These are phyloP conservation scores for Macaria liturata DNA, from an alignment of 2,888 invertebrate genomes.

Conservation along the genomic window DNA sequence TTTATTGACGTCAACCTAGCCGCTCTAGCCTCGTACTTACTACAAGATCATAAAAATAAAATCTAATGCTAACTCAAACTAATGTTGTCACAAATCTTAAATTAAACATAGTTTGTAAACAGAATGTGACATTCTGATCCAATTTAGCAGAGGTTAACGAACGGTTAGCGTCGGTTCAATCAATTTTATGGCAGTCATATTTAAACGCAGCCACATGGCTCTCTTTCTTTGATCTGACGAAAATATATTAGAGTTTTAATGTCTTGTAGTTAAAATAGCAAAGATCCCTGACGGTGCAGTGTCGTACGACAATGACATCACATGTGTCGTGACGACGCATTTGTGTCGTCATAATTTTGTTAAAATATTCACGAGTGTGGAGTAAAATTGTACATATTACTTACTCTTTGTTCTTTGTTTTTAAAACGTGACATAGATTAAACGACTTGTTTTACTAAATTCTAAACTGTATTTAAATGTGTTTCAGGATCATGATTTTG, in stretches of 20 bases:
- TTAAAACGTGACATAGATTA: too few species aligned
- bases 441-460: too few species aligned
- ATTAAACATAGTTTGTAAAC: constrained; percentile 19
- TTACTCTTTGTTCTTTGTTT: too few species aligned
- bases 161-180: constrained; percentile 11
- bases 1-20: constrained; percentile 20
- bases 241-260: constrained; percentile 11
- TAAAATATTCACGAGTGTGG: constrained; percentile 5
- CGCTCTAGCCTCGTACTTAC: neutral
- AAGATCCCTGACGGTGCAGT: constrained; percentile 5
- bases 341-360: neutral
- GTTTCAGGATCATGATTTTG: too few species aligned
- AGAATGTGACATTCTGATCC: constrained; percentile 17
- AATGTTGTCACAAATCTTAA: constrained; percentile 12
- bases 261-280: constrained; percentile 3
- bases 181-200: constrained; percentile 22
- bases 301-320: constrained; percentile 8
- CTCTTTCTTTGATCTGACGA: constrained; percentile 12
- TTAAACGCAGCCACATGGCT: constrained; percentile 12
- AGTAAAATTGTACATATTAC: too few species aligned
- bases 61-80: constrained; percentile 17
- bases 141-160: constrained; percentile 20
- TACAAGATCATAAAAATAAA: constrained; percentile 6
- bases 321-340: constrained; percentile 10
- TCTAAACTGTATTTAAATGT: too few species aligned